phyloP scores from a whole-genome alignment of 2,113 vertebrate species.

The human region DNA sequence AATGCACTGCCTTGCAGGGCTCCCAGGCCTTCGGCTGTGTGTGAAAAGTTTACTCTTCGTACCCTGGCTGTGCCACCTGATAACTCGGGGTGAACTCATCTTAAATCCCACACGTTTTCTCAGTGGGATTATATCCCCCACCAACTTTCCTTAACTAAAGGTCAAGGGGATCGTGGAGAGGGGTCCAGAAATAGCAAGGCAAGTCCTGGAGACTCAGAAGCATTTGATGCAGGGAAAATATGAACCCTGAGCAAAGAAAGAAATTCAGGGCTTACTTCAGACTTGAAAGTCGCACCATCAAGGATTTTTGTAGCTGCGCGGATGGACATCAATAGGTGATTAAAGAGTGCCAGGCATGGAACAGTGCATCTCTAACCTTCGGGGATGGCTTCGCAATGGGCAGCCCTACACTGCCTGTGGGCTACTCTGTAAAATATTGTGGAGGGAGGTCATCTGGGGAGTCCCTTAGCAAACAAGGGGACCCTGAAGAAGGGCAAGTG shows the following conservation, averaged over 20 bases:
- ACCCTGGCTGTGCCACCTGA: not conserved
- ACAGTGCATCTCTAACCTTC: not conserved
- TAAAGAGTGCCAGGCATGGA: not conserved
- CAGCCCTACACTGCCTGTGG: not conserved
- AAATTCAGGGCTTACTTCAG: slow-evolving; percentile 8
- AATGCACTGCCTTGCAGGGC: not conserved
- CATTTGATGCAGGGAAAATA: slow-evolving; percentile 37
- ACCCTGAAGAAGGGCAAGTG: not conserved
- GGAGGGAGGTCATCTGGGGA: not conserved
- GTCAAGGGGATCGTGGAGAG: slow-evolving; percentile 57
- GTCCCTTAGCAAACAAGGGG: not conserved
- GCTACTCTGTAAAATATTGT: accelerated
- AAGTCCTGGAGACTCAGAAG: slow-evolving; percentile 27
- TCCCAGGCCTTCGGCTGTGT: not conserved
- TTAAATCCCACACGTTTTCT: slow-evolving; percentile 11
- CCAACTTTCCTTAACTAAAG: slow-evolving; percentile 52
- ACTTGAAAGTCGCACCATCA: not conserved
- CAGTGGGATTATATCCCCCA: slow-evolving; percentile 28
- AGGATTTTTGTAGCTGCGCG: not conserved
- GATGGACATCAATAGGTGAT: not conserved
- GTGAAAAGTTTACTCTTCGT: not conserved
- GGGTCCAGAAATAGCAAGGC: slow-evolving; percentile 54
- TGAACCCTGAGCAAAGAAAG: slow-evolving; percentile 38
- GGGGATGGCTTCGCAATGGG: not conserved
- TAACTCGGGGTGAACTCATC: not conserved